A percentile compares a stretch with the other conserved stretches of the same genome.
Evolutionary conservation across 1,140 invertebrate genomes (phyloP).

Genomic region (Drosophila lini): DNA sequence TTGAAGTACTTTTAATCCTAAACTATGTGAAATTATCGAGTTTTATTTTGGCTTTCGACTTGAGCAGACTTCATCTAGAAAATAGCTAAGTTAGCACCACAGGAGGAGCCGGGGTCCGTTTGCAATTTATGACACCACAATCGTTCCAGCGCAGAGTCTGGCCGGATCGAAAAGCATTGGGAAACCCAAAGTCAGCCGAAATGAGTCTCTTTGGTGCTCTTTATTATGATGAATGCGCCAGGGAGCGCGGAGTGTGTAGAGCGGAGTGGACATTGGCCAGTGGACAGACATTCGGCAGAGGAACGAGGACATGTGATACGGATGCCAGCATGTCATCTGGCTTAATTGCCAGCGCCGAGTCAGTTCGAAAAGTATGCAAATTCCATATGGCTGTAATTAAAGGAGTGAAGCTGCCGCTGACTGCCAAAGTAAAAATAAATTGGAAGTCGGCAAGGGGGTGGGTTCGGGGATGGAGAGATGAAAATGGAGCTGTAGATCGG

Average conservation of each 20-base stretch:
- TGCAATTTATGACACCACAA: conserved; percentile 77
- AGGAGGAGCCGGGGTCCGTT: conserved; percentile 47
- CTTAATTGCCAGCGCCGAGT: conserved; percentile 33
- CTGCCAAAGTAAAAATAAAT: conserved; percentile 15
- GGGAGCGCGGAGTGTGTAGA: conserved; percentile 6
- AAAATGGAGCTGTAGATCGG: not conserved
- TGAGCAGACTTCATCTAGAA: not conserved
- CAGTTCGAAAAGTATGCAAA: conserved; percentile 38
- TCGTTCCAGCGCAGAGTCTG: conserved; percentile 54
- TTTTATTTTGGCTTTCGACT: no score
- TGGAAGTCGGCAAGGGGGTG: not conserved
- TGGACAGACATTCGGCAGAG: conserved; percentile 26
- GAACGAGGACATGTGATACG: conserved; percentile 35
- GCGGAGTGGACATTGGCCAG: conserved; percentile 9
- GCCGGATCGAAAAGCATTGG: conserved; percentile 59
- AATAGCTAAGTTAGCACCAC: not conserved
- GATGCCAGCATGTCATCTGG: conserved; percentile 36
- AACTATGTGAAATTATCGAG: no score
- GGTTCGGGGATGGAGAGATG: not conserved
- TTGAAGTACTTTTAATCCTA: no score
- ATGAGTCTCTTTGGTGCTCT: conserved; percentile 75
- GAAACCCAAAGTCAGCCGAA: conserved; percentile 57
- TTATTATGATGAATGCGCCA: conserved; percentile 72
- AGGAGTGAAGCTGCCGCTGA: not conserved
- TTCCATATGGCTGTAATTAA: conserved; percentile 37